phyloP scores from a whole-genome alignment of 2,888 invertebrate genomes.

The Lepetodrilus schrolli region DNA sequence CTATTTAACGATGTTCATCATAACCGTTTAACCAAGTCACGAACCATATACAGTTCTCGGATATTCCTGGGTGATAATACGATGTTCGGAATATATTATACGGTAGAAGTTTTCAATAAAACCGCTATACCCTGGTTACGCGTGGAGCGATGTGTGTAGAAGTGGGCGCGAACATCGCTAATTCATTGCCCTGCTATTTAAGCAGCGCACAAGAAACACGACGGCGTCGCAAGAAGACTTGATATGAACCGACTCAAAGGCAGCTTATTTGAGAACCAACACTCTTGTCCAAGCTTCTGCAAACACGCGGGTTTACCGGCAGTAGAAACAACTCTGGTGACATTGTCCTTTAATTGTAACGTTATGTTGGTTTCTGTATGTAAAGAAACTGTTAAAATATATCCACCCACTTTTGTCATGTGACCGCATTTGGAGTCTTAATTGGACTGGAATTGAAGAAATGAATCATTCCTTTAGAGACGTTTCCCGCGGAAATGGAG shows the following conservation, averaged over 20 bases:
- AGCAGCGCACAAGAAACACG: background rate
- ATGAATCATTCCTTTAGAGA: background rate
- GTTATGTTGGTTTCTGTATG: background rate
- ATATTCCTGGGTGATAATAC: too few relatives aligned
- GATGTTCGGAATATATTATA: too few relatives aligned
- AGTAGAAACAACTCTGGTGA: background rate
- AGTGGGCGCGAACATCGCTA: conserved; percentile 18
- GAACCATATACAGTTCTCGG: too few relatives aligned
- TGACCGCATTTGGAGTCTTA: background rate
- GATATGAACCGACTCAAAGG: conserved; percentile 8
- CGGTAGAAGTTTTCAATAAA: too few relatives aligned
- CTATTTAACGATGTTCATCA: too few relatives aligned
- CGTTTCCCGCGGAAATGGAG: background rate
- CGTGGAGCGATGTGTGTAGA: background rate
- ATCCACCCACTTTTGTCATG: conserved; percentile 16
- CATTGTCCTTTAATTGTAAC: background rate
- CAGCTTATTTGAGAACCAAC: background rate
- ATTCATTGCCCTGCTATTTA: conserved; percentile 21
- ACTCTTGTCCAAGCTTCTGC: background rate
- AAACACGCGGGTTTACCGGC: conserved; percentile 11
- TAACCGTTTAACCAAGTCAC: too few relatives aligned
- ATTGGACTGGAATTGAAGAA: background rate
- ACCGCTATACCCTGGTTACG: too few relatives aligned
- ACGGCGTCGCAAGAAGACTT: background rate
- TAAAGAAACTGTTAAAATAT: background rate